Percentiles rank a stretch among this genome's conserved stretches.
phyloP scores from a whole-genome alignment of 2,797 vertebrate genomes.

The Microchirus variegatus region DNA sequence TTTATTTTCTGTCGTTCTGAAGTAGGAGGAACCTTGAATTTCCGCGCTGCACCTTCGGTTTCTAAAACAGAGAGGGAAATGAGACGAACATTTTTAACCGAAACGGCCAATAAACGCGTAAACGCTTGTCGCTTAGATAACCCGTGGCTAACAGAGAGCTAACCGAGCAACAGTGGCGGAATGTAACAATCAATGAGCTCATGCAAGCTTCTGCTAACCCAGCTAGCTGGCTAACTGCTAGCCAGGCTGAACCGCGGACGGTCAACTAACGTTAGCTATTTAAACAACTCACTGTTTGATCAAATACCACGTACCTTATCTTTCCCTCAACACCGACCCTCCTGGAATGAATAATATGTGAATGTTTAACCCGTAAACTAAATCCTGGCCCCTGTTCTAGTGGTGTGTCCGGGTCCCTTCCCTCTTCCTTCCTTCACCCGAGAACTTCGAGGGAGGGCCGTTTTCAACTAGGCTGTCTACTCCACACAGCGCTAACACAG shows the following conservation, averaged over 20 bases:
- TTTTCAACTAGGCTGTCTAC: constrained; percentile 23
- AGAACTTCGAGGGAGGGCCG: constrained; percentile 81
- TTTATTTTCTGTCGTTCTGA: constrained; percentile 77
- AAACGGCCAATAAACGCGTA: neutral
- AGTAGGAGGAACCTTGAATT: constrained; percentile 70
- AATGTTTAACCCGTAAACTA: constrained; percentile 36
- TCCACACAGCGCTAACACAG: constrained; percentile 42
- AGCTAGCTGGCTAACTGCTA: constrained; percentile 46
- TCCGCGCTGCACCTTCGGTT: constrained; percentile 55
- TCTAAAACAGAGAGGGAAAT: constrained; percentile 13
- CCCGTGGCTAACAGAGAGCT: neutral
- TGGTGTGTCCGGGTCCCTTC: constrained; percentile 38
- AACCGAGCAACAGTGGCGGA: constrained; percentile 1
- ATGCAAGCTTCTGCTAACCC: constrained; percentile 46
- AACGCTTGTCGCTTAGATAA: constrained; percentile 2
- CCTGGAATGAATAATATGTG: constrained; percentile 4
- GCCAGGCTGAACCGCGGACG: constrained; percentile 28
- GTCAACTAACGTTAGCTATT: constrained; percentile 37
- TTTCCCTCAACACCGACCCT: constrained; percentile 12
- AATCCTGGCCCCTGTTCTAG: constrained; percentile 41
- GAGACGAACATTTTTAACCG: constrained; percentile 1
- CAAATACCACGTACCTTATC: constrained; percentile 40
- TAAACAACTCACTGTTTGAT: constrained; percentile 3
- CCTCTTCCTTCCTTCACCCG: constrained; percentile 59
- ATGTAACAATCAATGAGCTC: constrained; percentile 58